Evolutionary conservation across 2,113 vertebrate genomes (phyloP).

Genomic region (Eleginops maclovinus): DNA sequence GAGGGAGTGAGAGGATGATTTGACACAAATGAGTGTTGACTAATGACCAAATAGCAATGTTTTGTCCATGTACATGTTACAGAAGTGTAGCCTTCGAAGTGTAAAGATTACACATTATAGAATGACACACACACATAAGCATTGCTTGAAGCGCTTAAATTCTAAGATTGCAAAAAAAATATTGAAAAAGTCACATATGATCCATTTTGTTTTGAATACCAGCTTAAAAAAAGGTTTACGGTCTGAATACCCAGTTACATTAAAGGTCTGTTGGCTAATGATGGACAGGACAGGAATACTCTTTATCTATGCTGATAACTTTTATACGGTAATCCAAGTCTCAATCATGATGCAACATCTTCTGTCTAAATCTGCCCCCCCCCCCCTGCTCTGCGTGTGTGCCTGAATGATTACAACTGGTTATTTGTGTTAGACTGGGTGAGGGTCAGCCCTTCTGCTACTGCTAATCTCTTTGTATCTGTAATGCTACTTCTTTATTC

Average conservation of each 20-base stretch:
- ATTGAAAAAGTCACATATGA: background rate
- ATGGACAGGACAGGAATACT: background rate
- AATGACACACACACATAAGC: background rate
- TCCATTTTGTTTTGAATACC: background rate
- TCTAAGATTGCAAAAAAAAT: background rate
- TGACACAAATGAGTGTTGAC: background rate
- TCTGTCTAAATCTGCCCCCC: conserved; percentile 35
- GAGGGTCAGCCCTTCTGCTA: conserved; percentile 53
- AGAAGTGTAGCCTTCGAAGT: background rate
- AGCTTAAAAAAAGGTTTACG: background rate
- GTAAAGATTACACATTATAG: background rate
- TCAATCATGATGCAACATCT: conserved; percentile 38
- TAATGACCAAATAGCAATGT: background rate
- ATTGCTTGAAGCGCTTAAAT: background rate
- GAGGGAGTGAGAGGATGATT: background rate
- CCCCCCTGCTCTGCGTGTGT: background rate
- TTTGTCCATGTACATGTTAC: background rate
- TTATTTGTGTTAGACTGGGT: conserved; percentile 29
- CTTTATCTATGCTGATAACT: conserved; percentile 39
- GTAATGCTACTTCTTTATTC: conserved; percentile 45
- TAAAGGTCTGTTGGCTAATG: background rate
- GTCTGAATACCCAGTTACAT: background rate
- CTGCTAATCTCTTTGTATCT: conserved; percentile 68
- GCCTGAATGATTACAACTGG: conserved; percentile 54
- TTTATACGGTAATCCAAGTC: conserved; percentile 52